Base-by-base conservation (phyloP, 2,113 vertebrate species). In the Lota lota region DNA sequence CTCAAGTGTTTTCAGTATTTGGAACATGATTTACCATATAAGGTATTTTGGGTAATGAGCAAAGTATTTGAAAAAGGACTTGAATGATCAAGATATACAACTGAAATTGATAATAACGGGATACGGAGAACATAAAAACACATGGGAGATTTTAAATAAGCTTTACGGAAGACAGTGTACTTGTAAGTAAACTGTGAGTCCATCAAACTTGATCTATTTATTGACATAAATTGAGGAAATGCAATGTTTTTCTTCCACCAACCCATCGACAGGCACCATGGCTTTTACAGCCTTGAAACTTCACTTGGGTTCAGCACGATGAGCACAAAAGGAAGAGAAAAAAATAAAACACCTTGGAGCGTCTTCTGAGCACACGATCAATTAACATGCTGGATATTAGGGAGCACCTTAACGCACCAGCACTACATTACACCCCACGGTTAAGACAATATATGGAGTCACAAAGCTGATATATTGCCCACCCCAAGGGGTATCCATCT, bases 401-500 rank as follows among this genome's bases (percentile, higher is more conserved):
- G 64, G 61, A 72, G 51, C 73, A 79, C 66, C 64, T 69, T 73
- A 61, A 83, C 68, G 70, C 76, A 82, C 79, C 71, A 74, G 66
- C 66, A 77, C 53, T 76, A 72, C 81, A 82, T 87, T 86, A 69
- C 56, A 83, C 82, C 83, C 85, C 76, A 83, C 83, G 68, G 70
- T 88, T 80, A 87, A 81, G 71, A 86, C 75, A 84, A 85, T 83
- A 80, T 77, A 80, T 70, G 68, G 66, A 81, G 63, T 80, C 70
- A 65, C 69, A 77, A 61, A 78, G 58, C 78, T 88, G 82, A 88
- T 84, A 78, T 81, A 83, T 77, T 72, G 75, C 74, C 77, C 70
- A 63, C 54, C 74, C 66, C 36, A 36, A 59, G 67, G 64, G 74
- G 72, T 71, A 88, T 87, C 67, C 68, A 83, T 89, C 86, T 83